phyloP scores from a whole-genome alignment of 2,113 vertebrate genomes.

The Motacilla alba region DNA sequence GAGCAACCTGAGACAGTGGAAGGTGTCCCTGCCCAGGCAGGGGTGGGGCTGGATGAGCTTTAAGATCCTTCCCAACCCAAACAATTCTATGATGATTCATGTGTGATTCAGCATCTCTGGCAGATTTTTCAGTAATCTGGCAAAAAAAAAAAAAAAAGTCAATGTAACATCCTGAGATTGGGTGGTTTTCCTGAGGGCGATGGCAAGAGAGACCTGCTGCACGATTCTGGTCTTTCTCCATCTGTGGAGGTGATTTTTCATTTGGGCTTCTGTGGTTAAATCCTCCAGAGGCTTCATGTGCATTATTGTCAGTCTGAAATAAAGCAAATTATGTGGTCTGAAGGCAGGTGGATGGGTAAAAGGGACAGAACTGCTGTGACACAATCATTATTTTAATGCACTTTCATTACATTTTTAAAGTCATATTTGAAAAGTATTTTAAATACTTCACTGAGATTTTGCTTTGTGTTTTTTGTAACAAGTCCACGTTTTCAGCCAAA shows the following conservation, averaged over 20 bases:
- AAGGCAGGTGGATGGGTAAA: neutral
- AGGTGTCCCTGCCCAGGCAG: neutral
- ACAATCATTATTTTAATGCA: neutral
- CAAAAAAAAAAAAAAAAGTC: neutral
- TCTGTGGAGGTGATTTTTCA: neutral
- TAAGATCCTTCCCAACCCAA: neutral
- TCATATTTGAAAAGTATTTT: neutral
- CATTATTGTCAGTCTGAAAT: neutral
- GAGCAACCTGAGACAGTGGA: accelerated
- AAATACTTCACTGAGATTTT: neutral
- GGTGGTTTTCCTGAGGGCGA: neutral
- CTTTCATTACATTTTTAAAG: neutral
- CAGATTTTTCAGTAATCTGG: neutral
- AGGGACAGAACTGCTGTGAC: neutral
- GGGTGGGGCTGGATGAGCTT: accelerated
- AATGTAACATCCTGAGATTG: neutral
- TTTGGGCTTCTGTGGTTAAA: neutral
- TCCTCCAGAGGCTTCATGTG: neutral
- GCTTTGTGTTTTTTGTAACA: neutral
- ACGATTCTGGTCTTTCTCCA: neutral
- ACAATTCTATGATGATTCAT: neutral
- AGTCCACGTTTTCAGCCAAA: accelerated
- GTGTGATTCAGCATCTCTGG: neutral
- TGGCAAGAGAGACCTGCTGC: neutral
- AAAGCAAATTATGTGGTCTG: neutral